Percentiles rank a stretch among this genome's conserved stretches.
Conservation (phyloP, 1,140 invertebrate species). For the Ridgeia piscesae region DNA sequence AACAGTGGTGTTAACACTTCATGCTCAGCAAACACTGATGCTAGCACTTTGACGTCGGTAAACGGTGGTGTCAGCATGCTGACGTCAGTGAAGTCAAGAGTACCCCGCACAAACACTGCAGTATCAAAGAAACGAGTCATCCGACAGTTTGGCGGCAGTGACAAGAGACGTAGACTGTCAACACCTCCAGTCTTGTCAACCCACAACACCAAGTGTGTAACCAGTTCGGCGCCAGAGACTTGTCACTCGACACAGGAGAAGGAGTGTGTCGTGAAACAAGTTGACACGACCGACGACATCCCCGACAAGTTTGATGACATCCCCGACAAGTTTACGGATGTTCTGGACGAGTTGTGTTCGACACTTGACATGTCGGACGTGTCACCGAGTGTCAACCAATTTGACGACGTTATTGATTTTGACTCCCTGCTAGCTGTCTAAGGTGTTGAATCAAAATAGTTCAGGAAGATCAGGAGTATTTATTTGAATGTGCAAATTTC, state of each 20-base stretch:
- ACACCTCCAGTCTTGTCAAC: too few relatives aligned
- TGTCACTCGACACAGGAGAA: not conserved
- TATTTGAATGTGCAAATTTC: not conserved
- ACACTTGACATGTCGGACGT: not conserved
- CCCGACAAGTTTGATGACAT: not conserved
- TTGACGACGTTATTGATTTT: not conserved
- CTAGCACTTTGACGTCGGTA: not conserved
- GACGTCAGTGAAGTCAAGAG: not conserved
- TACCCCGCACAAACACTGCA: not conserved
- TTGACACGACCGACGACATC: not conserved
- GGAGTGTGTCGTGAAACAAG: not conserved
- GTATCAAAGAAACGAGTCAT: not conserved
- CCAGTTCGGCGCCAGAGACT: not conserved
- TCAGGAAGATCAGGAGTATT: not conserved
- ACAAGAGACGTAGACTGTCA: not conserved
- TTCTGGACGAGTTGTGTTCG: not conserved
- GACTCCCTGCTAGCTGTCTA: not conserved
- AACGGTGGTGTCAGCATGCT: not conserved
- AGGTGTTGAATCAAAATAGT: not conserved
- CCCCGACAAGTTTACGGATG: not conserved
- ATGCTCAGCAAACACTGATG: not conserved
- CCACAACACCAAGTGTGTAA: not conserved
- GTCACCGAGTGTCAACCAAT: not conserved
- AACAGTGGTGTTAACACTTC: not conserved
- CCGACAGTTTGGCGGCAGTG: not conserved